Base-by-base conservation (phyloP, 2,113 vertebrate species). In the Egretta garzetta region DNA sequence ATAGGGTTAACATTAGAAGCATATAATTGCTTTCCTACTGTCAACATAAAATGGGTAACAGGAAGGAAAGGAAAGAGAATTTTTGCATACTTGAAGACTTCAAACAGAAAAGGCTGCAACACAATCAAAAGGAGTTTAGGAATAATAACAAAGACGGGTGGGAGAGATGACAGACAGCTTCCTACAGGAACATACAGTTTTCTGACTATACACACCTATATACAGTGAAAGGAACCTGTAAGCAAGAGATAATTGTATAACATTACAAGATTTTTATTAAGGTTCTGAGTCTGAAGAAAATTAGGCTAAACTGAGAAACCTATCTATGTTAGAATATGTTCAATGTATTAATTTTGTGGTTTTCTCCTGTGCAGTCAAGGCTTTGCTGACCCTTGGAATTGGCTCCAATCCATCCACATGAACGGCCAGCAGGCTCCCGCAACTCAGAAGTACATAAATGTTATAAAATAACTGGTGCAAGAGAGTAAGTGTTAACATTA, bases 41-140 rank as follows among this genome's bases (percentile, higher is more conserved):
- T 89, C 89, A 94, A 87, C 39, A 82, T 82, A 82, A 95, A 94
- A 91, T 24, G 58, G 68, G 60, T 72, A 82, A 95, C 81, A 96
- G 81, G 93, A 97, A 97, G 70, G 80, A 96, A 96, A 89, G 91
- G 94, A 93, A 96, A 73, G 47, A 62, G 83, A 84, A 86, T 88
- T 97, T 97, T 92, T 95, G 72, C 76, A 81, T 95, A 81, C 24
- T 75, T 72, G 76, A 80, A 71, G 68, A 72, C 94, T 94, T 97
- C 94, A 97, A 97, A 96, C n/a, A 96, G 52, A 95, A 91, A 94
- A 94, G 39, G 49, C 82, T 90, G 37, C 60, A 80, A 86, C 64
- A 86, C 18, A 85, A 94, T 89, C 80, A 91, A 85, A 93, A 75
- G 49, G 73, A 68, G 43, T 28, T 97, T 67, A 37, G 60, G 39